Percentiles rank a stretch among this genome's conserved stretches.
These are phyloP conservation scores for Malacoraja senta DNA, from an alignment of 2,797 vertebrate genomes.

Conservation along the genomic window DNA sequence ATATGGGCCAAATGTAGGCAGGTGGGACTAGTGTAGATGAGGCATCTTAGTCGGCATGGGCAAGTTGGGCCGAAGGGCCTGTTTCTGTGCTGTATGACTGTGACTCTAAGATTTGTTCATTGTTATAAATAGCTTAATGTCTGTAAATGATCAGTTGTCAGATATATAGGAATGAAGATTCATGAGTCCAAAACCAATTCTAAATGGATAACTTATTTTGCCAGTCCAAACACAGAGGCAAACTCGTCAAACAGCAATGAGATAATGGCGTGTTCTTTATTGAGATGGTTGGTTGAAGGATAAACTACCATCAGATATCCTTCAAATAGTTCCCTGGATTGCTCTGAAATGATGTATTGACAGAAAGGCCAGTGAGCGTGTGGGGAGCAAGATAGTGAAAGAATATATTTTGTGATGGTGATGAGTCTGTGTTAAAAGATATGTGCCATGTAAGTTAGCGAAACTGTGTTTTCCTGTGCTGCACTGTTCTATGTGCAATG, in stretches of 20 bases:
- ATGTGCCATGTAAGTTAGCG: too few species aligned
- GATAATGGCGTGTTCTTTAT: not conserved
- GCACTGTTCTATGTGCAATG: not conserved
- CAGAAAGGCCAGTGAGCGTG: not conserved
- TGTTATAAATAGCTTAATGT: not conserved
- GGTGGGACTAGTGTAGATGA: too few species aligned
- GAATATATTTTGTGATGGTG: not conserved
- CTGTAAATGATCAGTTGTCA: not conserved
- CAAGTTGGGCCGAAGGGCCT: too few species aligned
- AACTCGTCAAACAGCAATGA: not conserved
- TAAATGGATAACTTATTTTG: not conserved
- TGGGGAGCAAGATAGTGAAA: not conserved
- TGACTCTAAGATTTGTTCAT: not conserved
- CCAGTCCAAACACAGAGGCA: not conserved
- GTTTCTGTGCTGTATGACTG: too few species aligned
- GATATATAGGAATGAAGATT: not conserved
- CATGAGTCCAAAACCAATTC: not conserved
- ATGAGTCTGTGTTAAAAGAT: not conserved
- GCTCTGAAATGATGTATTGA: not conserved
- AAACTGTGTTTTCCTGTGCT: too few species aligned
- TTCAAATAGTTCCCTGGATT: not conserved
- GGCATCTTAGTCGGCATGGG: too few species aligned
- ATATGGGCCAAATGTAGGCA: too few species aligned
- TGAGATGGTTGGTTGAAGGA: not conserved
- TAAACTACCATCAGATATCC: not conserved